Evolutionary conservation across 1,140 invertebrate genomes (phyloP).

Genomic region (Platyscapa corneri): DNA sequence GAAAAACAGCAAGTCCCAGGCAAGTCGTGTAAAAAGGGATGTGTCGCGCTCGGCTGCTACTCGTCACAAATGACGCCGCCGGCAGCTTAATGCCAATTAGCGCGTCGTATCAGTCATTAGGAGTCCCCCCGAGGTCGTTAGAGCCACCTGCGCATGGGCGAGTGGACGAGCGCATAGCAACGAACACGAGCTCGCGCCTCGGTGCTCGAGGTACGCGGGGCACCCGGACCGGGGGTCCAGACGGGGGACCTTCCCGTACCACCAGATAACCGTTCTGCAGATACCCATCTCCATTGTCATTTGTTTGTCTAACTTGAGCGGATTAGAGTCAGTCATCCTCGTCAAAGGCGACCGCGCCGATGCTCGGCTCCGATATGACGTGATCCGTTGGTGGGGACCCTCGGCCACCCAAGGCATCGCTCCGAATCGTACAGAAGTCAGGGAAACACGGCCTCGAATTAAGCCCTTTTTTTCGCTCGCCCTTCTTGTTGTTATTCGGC

Average conservation of each 20-base stretch:
- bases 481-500: background rate
- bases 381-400: slow-evolving; percentile 62
- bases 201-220: background rate
- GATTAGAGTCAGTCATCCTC: slow-evolving; percentile 65
- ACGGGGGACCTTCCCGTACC: too few species aligned
- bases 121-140: slow-evolving; percentile 43
- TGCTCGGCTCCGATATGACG: slow-evolving; percentile 62
- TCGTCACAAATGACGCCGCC: background rate
- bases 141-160: slow-evolving; percentile 25
- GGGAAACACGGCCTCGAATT: background rate
- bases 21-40: background rate
- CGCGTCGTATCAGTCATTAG: slow-evolving; percentile 48
- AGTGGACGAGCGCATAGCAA: background rate
- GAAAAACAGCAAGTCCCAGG: background rate
- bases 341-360: slow-evolving; percentile 62
- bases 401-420: slow-evolving; percentile 46
- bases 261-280: background rate
- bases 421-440: slow-evolving; percentile 2
- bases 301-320: slow-evolving; percentile 56
- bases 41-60: background rate
- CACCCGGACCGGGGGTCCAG: too few species aligned
- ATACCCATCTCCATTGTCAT: slow-evolving; percentile 51
- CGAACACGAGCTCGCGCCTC: background rate
- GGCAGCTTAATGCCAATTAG: slow-evolving; percentile 52
- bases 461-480: background rate